Base-by-base conservation (phyloP, 2,888 invertebrate species). In the Emmelina monodactyla region DNA sequence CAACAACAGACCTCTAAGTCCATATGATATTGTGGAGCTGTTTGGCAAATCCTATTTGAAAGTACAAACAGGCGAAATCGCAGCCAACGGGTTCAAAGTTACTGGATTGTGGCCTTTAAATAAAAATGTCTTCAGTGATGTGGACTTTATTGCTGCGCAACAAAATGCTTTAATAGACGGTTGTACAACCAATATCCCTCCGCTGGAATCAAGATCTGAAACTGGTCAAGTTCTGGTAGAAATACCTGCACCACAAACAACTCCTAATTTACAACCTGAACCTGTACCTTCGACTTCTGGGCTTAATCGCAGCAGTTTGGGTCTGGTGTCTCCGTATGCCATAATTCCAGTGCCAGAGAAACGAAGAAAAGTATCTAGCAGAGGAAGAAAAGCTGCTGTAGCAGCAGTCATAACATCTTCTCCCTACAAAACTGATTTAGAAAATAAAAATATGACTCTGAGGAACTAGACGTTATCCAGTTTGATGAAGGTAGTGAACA, bases 21-120 rank as follows among this genome's bases (percentile, higher is more conserved):
- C 45, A 12, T 49, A 34, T 43, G 49, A 53, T 40, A 41, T 45
- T 40, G 43, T 45, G 5, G 49, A 50, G 40, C 37, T 51, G 16
- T 48, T 53, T 43, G 50, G 49, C 7, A 41, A 32, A 28, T 28
- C 42, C 14, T 59, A 53, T 40, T 16, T 34, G 31, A 38, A 38
- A 37, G 32, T 22, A 22, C 32, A 22, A 22, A 32, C 32, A 7
- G 16, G 31, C 9, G 19, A 19, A 9, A 19, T 16, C 29, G 42
- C 40, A 36, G 40, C 39, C 4, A 49, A 46, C 32, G 42, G 40
- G 15, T 44, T 45, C 14, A 22, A 16, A 2, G 41, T 41, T 5
- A 40, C 37, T 30, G 41, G 44, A 28, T 13, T 45, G 3, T 46
- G 38, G 37, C 43, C 42, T 19, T 28, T 28, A 11, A 28, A 28